Percentiles rank a stretch among this genome's conserved stretches.
These are phyloP conservation scores for Chironomus tentans DNA, from an alignment of 2,888 invertebrate genomes.

Conservation along the genomic window DNA sequence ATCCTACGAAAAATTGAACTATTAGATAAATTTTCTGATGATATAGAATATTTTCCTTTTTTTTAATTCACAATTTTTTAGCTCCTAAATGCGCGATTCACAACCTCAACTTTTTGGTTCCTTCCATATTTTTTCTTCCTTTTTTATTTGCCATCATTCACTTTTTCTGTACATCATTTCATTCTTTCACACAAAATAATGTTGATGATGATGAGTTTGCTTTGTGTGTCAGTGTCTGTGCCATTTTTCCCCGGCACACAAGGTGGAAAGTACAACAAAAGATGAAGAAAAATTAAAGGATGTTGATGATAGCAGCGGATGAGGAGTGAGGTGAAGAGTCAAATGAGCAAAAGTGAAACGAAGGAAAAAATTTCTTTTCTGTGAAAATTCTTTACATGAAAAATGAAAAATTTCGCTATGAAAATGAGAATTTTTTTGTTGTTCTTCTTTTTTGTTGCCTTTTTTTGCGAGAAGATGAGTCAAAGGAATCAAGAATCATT, in stretches of 20 bases:
- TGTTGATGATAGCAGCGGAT: too few relatives aligned
- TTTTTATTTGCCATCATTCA: too few relatives aligned
- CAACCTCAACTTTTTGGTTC: neutral
- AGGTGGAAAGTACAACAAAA: neutral
- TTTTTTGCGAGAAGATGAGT: neutral
- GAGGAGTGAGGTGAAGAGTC: neutral
- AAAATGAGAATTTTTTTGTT: neutral
- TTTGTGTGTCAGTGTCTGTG: neutral
- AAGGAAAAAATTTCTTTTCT: neutral
- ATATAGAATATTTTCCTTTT: too few relatives aligned
- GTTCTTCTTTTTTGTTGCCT: neutral
- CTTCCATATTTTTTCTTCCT: too few relatives aligned
- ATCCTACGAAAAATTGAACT: too few relatives aligned
- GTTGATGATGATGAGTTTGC: neutral
- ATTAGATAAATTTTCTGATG: too few relatives aligned
- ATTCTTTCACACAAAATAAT: neutral
- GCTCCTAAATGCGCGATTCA: neutral
- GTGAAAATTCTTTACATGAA: neutral
- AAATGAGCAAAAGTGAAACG: neutral
- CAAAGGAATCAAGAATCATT: neutral
- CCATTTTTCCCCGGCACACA: neutral
- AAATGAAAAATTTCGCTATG: neutral
- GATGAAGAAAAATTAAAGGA: too few relatives aligned
- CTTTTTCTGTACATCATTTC: too few relatives aligned
- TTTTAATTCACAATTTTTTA: too few relatives aligned